Evolutionary conservation across 2,113 vertebrate genomes (phyloP).

Genomic region (Erpornis zantholeuca): DNA sequence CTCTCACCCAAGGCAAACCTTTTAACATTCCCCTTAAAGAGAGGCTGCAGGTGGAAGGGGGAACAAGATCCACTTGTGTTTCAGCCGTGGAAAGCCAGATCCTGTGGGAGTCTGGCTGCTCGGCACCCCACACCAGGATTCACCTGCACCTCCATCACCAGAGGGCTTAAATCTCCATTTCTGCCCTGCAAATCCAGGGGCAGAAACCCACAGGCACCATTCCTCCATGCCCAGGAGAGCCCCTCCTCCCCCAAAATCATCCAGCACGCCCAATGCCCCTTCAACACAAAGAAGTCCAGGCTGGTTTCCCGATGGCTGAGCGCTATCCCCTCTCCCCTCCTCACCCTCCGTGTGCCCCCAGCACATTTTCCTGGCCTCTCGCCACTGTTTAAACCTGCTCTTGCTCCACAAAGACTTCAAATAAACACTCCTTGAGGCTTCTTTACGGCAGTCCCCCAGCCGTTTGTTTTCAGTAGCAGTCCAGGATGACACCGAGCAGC

Average conservation of each 20-base stretch:
- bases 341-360: neutral
- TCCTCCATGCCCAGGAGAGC: neutral
- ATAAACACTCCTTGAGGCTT: constrained; percentile 50
- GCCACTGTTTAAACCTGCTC: constrained; percentile 54
- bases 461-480: neutral
- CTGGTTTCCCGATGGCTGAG: neutral
- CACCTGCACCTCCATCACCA: neutral
- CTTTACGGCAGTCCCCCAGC: neutral
- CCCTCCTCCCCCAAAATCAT: neutral
- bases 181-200: neutral
- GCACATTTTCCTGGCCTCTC: constrained; percentile 15
- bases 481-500: neutral
- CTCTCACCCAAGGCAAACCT: neutral
- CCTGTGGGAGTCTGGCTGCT: rapidly evolving
- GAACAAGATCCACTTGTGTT: rapidly evolving
- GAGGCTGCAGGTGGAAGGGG: rapidly evolving
- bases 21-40: neutral
- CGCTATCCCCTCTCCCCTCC: neutral
- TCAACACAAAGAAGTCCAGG: neutral
- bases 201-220: neutral
- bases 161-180: neutral
- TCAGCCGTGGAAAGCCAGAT: neutral
- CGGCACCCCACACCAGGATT: neutral
- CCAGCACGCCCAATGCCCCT: neutral
- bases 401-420: neutral